Evolutionary conservation across 2,888 invertebrate species (phyloP).

Genomic region (Latrodectus hesperus): DNA sequence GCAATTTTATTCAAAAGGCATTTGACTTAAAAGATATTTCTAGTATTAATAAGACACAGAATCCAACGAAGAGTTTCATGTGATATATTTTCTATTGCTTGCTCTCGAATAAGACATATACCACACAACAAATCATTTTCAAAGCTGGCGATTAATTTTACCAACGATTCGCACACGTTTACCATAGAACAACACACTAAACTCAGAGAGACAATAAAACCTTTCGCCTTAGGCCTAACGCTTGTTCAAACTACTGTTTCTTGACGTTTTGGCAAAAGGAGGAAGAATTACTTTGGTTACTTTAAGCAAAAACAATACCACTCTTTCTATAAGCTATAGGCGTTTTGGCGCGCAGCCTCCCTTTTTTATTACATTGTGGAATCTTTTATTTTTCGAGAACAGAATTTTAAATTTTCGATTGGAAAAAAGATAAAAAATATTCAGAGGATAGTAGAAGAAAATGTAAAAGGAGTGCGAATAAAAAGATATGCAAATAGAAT

Average conservation of each 20-base stretch:
- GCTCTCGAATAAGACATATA: too few relatives aligned
- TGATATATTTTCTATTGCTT: too few relatives aligned
- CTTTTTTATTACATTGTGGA: constrained; percentile 65
- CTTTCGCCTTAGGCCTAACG: constrained; percentile 50
- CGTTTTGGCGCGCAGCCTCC: constrained; percentile 16
- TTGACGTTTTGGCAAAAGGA: constrained; percentile 17
- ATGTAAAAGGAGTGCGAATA: constrained; percentile 19
- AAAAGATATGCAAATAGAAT: constrained; percentile 64
- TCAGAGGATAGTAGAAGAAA: constrained; percentile 20
- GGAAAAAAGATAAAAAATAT: constrained; percentile 38
- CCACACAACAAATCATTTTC: too few relatives aligned
- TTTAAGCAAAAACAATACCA: constrained; percentile 52
- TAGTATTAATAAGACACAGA: too few relatives aligned
- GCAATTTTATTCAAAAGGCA: too few relatives aligned
- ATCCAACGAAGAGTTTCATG: too few relatives aligned
- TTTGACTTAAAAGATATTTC: too few relatives aligned
- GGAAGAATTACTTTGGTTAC: constrained; percentile 60
- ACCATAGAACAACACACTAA: constrained; percentile 35
- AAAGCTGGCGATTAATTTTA: not conserved
- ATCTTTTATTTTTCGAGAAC: constrained; percentile 58
- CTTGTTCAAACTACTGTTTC: constrained; percentile 58
- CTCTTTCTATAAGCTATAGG: constrained; percentile 61
- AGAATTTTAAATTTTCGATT: constrained; percentile 55
- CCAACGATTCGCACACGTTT: constrained; percentile 10
- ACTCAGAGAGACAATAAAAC: constrained; percentile 54